Evolutionary conservation across 92 coral and sea anemone genomes (phyloP), one percentile per base, ranked within the genome.

Genomic region (Zoanthus solanderi): DNA sequence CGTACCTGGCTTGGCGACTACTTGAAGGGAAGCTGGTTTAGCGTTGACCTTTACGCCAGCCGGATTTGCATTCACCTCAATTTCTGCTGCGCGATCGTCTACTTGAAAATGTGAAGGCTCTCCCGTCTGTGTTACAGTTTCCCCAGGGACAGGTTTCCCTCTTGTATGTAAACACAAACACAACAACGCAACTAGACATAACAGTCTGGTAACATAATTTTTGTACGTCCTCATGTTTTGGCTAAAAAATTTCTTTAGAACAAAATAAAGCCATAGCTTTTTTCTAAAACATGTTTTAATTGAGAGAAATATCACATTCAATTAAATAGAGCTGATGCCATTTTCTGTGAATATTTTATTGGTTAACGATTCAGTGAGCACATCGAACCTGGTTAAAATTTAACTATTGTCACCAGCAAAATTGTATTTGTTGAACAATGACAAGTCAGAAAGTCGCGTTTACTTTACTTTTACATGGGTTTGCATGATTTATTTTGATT

Each of bases 101-200:
- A 97, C 99, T 94, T 97, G 99, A 83, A 95, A 97, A 94, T 97
- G 99, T 29, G 99, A 95, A 34, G 99, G 99, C 66, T 97, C 99
- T 29, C 99, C 99, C 2, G 98, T 87, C 85, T 92, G 96, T 18
- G 96, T 97, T 76, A 94, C 97, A 18, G 95, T 54, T 9, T 90
- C 89, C 2, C 65, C 89, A 10, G 86, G 81, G 15, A 87, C 66
- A 13, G 83, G 79, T 7, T 88, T 88, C n/a, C 87, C 77, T 4
- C 61, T 83, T 6, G 77, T 13, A 45, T 37, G 56, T 47, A 79
- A 63, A 67, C 74, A 66, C 60, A 81, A 46, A 67, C 75, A 66
- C 46, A 16, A 46, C 28, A 81, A 65, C 18, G 16, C 47, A 66
- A 47, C 85, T 50, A 66, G 76, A 81, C 63, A 81, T 57, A 66